Evolutionary conservation across 2,888 invertebrate species (phyloP).

Genomic region (Hydriomena furcata): DNA sequence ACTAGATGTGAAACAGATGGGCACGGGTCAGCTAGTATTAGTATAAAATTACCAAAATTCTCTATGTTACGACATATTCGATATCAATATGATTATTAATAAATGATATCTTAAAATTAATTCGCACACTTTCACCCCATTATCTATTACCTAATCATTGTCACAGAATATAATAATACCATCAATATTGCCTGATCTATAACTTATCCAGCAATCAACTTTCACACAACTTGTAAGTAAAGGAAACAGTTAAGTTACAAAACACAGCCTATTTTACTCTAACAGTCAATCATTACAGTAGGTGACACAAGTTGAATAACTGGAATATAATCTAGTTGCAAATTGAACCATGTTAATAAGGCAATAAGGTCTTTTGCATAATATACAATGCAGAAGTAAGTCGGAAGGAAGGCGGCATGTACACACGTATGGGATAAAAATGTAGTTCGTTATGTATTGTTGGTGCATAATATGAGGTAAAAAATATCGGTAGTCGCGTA

Average conservation of each 20-base stretch:
- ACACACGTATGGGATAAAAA: conserved; percentile 6
- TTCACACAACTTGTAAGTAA: conserved; percentile 24
- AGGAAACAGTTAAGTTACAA: conserved; percentile 29
- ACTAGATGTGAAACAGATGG: too few relatives aligned
- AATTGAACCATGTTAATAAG: conserved; percentile 15
- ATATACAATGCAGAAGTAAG: not conserved
- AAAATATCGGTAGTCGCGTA: conserved; percentile 4
- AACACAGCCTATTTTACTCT: conserved; percentile 22
- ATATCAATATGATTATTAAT: too few relatives aligned
- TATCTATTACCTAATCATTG: conserved; percentile 6
- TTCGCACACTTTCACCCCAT: conserved; percentile 15
- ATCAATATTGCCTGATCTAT: conserved; percentile 17
- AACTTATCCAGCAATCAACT: conserved; percentile 24
- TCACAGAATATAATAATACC: conserved; percentile 8
- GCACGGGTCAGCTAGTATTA: too few relatives aligned
- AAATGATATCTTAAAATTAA: too few relatives aligned
- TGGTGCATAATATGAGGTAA: not conserved
- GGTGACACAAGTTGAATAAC: conserved; percentile 20
- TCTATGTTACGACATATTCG: too few relatives aligned
- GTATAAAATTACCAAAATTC: too few relatives aligned
- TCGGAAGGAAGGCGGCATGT: conserved; percentile 14
- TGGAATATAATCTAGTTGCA: not conserved
- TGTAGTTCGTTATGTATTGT: conserved; percentile 6
- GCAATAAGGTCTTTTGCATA: not conserved
- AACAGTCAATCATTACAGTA: conserved; percentile 21